phyloP scores from a whole-genome alignment of 1,140 invertebrate genomes.

The Papilio aristodemus region DNA sequence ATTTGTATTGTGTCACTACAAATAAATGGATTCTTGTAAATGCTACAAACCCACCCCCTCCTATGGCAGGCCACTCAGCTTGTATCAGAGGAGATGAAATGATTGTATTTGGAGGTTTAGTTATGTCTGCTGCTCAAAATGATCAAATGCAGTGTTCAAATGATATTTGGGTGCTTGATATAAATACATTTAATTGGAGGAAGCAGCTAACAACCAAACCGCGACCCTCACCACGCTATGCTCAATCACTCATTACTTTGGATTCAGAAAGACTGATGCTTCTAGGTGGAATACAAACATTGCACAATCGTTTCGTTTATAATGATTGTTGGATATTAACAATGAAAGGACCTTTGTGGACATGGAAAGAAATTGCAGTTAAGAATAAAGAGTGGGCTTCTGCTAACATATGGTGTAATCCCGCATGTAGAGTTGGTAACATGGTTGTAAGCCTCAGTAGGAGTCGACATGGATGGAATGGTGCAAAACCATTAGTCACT shows the following conservation, averaged over 20 bases:
- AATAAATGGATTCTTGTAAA: conserved; percentile 92
- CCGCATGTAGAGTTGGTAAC: conserved; percentile 88
- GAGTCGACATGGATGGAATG: conserved; percentile 77
- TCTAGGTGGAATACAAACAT: conserved; percentile 84
- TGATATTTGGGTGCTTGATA: conserved; percentile 94
- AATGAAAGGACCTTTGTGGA: conserved; percentile 85
- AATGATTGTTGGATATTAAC: conserved; percentile 84
- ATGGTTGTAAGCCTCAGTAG: conserved; percentile 85
- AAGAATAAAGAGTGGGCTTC: conserved; percentile 88
- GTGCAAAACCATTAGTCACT: conserved; percentile 72
- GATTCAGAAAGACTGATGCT: conserved; percentile 87
- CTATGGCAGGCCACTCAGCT: conserved; percentile 96
- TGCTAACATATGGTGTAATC: conserved; percentile 95
- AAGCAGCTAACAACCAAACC: conserved; percentile 85
- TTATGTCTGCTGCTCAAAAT: conserved; percentile 71
- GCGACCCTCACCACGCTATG: conserved; percentile 91
- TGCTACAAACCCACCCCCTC: conserved; percentile 84
- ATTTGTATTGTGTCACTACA: conserved; percentile 90
- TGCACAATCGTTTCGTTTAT: conserved; percentile 79
- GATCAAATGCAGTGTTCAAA: conserved; percentile 86
- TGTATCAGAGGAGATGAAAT: conserved; percentile 92
- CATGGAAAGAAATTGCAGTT: conserved; percentile 90
- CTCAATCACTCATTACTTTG: conserved; percentile 91
- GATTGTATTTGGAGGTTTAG: conserved; percentile 93
- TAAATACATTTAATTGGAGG: conserved; percentile 88